These are phyloP conservation scores for Salvelinus sp. DNA, from an alignment of 2,113 vertebrate genomes.

Conservation along the genomic window DNA sequence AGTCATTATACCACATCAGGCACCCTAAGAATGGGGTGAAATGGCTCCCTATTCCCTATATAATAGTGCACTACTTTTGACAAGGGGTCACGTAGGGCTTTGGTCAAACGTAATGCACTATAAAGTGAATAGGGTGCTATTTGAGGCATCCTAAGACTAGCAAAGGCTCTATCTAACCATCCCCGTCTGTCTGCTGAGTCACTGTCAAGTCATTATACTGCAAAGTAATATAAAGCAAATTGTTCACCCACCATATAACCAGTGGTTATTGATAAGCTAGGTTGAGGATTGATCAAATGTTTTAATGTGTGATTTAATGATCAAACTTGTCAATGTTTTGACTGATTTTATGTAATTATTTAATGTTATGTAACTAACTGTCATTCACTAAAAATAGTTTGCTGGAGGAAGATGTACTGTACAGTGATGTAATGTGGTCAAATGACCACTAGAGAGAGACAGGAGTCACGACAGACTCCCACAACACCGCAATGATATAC, in stretches of 20 bases:
- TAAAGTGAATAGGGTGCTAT: background rate
- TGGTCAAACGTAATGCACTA: too few relatives aligned
- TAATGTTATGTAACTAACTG: background rate
- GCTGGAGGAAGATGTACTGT: background rate
- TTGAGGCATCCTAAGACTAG: background rate
- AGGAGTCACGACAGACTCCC: background rate
- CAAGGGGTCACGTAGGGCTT: too few relatives aligned
- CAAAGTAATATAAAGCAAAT: background rate
- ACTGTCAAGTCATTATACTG: background rate
- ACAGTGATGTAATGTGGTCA: slow-evolving; percentile 12
- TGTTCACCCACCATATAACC: background rate
- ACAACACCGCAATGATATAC: background rate
- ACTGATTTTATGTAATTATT: background rate
- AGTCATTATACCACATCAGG: background rate
- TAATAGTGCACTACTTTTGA: too few relatives aligned
- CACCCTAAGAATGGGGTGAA: too few relatives aligned
- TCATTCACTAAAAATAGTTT: background rate
- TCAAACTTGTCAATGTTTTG: too few relatives aligned
- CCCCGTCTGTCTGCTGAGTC: background rate
- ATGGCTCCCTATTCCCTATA: too few relatives aligned
- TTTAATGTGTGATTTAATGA: background rate
- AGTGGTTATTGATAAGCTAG: background rate
- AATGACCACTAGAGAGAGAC: slow-evolving; percentile 25
- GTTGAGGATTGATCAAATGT: background rate
- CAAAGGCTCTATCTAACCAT: too few relatives aligned